Evolutionary conservation across 2,113 vertebrate species (phyloP), one percentile per base, ranked within the genome.

Genomic region (Mola mola): DNA sequence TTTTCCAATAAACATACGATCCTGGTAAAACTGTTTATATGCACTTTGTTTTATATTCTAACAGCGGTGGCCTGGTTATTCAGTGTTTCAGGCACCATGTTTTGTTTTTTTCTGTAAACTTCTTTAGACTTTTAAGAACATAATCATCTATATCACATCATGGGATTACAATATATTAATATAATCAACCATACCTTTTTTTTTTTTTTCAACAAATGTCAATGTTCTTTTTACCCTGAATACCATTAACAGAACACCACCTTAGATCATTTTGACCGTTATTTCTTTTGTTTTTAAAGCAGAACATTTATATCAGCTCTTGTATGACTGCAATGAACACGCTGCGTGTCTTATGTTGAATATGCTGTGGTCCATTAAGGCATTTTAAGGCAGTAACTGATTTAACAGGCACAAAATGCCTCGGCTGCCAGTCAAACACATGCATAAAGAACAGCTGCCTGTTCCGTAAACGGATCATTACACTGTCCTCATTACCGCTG

Each of bases 331-430:
- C 8, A 34, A 5, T 5, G 16, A 21, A 56, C 38, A 9, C 20
- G 3, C 11, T 17, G 25, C 38, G 8, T 47, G 25, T 12, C 31
- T 47, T 31, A 53, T 22, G 15, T 8, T 62, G n/a, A 49, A 56
- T 63, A 19, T 38, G 25, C 19, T 21, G 43, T 13, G 0, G 13
- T 8, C 28, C n/a, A 58, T 78, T 63, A 59, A 36, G 36, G 9
- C 51, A 34, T 28, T 52, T 67, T 59, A 22, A 48, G 17, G 24
- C 21, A 40, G 33, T 16, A 37, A 13, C 16, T 36, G 20, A 29
- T 48, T 40, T 29, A 47, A 25, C 16, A 8, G 16, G 13, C 20
- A 33, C 26, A 5, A 5, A 60, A n/a, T n/a, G n/a, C n/a, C n/a
- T n/a, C n/a, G n/a, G n/a, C 51, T 36, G 50, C 31, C n/a, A 11